Evolutionary conservation across 2,888 invertebrate species (phyloP), one percentile per base, ranked within the genome.

Genomic region (Drosophila vallismaia): DNA sequence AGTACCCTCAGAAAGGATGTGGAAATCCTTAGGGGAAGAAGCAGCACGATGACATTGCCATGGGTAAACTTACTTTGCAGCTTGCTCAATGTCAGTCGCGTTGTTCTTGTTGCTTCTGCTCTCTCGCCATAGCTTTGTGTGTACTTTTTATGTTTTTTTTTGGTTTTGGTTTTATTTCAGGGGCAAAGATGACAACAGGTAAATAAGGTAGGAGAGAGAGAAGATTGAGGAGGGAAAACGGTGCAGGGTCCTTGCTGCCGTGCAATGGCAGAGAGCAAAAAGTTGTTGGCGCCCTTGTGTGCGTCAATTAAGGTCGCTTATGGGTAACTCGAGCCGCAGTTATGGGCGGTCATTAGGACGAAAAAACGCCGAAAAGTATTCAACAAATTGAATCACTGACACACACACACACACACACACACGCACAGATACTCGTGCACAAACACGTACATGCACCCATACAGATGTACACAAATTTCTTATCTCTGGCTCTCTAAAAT

Each of bases 161-260:
- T 10, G 10, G n/a, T 12, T 38, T 38, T 7, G 10, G n/a, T 12
- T 38, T 42, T 42, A 19, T 70, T 67, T 64, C 57, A 77, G 74
- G 75, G 74, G 74, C 74, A 70, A 58, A 55, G 48, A 52, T 49
- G 59, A 66, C 70, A 77, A 75, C 70, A 77, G 75, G 75, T 59
- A 74, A 69, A 58, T 48, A 60, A 10, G 36, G 33, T n/a, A 7
- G 52, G 1, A 19, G 51, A 12, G 51, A 12, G 40, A 10, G 33
- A 29, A 9, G 36, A 7, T 28, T 12, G 8, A 1, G 36, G 14
- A 7, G 55, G 26, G 1, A 10, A 5, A 8, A 10, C 9, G 3
- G 12, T 7, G 8, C 46, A 45, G 14, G 38, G 14, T 24, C 19
- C 12, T n/a, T n/a, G n/a, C n/a, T n/a, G 33, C 26, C 48, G 52